phyloP scores from a whole-genome alignment of 2,113 vertebrate species.

The Lophochroa leadbeateri region DNA sequence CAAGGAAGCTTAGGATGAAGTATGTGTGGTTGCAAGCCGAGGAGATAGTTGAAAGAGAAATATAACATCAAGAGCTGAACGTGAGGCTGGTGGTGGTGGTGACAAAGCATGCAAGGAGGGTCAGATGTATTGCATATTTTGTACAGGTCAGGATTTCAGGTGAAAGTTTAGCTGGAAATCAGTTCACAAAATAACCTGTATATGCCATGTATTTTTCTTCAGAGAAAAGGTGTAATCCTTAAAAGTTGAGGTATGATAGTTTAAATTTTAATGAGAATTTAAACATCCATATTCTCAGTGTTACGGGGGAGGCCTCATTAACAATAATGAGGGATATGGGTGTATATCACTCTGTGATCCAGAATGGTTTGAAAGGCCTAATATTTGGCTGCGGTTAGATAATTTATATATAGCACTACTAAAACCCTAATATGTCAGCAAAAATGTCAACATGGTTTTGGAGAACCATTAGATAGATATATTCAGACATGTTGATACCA shows the following conservation, averaged over 20 bases:
- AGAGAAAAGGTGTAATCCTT: background rate
- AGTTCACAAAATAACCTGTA: fast-evolving
- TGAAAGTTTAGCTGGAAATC: background rate
- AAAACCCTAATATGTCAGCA: background rate
- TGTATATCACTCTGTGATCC: background rate
- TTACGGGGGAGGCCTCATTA: background rate
- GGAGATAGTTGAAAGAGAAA: background rate
- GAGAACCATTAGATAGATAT: background rate
- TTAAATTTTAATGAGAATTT: background rate
- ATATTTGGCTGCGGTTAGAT: background rate
- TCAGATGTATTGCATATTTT: fast-evolving
- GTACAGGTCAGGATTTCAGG: background rate
- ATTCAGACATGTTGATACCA: background rate
- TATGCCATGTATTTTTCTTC: background rate
- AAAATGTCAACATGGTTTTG: background rate
- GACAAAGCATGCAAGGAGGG: fast-evolving
- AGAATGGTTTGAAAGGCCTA: background rate
- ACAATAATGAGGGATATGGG: background rate
- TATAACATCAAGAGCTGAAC: background rate
- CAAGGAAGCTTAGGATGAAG: background rate
- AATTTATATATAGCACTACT: background rate
- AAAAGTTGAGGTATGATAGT: background rate
- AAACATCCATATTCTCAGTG: background rate
- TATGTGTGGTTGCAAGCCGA: fast-evolving
- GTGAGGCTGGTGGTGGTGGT: background rate